Conservation (phyloP, 2,113 vertebrate genomes). For the Chloroceryle aenea region DNA sequence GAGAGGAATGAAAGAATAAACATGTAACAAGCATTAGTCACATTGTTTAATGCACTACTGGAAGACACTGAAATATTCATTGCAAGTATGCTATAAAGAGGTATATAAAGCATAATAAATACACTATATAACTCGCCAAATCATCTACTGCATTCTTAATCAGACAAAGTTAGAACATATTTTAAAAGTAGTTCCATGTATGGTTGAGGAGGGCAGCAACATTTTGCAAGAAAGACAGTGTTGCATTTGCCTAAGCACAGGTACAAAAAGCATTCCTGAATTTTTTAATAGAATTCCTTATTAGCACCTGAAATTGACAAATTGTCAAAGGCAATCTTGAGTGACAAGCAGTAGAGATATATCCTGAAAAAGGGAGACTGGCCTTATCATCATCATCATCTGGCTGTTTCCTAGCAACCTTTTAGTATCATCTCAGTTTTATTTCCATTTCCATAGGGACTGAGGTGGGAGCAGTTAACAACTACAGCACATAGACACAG, state of each 20-base stretch:
- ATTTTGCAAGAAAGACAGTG: background rate
- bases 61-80: constrained; percentile 46
- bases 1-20: constrained; percentile 47
- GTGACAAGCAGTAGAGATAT: background rate
- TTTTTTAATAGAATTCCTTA: background rate
- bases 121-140: background rate
- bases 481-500: background rate
- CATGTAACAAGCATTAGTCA: constrained; percentile 53
- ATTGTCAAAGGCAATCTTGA: background rate
- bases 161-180: background rate
- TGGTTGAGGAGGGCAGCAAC: background rate
- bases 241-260: background rate
- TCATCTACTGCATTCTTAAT: background rate
- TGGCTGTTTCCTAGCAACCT: constrained; percentile 43
- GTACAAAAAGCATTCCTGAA: background rate
- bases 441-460: background rate
- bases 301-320: background rate
- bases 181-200: background rate
- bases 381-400: background rate
- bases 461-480: background rate
- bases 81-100: background rate
- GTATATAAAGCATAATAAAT: background rate
- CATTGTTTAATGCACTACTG: constrained; percentile 31
- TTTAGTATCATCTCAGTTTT: constrained; percentile 2
- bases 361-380: background rate